phyloP scores from a whole-genome alignment of 2,797 vertebrate species.

The Sebastes matsubarae region DNA sequence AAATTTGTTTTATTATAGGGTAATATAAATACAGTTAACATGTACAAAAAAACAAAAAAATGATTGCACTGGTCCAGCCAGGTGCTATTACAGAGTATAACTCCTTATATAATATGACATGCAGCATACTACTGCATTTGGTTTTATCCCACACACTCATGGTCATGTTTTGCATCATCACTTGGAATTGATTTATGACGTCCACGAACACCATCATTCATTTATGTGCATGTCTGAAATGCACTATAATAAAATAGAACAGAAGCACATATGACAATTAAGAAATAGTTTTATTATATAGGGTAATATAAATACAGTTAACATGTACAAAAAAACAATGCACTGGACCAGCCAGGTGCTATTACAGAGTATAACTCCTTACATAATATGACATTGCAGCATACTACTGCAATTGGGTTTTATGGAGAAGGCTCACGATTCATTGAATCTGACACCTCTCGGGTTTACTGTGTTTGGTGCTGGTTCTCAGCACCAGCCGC shows the following conservation, averaged over 20 bases:
- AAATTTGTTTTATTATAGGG: too few species aligned
- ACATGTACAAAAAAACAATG: conserved; percentile 27
- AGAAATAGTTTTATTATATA: conserved; percentile 44
- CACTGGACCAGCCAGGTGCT: conserved; percentile 81
- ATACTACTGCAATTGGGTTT: conserved; percentile 78
- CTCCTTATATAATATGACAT: conserved; percentile 78
- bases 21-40: conserved; percentile 3
- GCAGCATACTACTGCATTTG: conserved; percentile 80
- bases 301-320: background rate
- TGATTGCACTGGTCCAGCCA: conserved; percentile 82
- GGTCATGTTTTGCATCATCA: too few species aligned
- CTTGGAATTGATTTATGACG: too few species aligned
- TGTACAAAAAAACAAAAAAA: conserved; percentile 31
- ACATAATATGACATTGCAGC: conserved; percentile 78
- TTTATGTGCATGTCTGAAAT: background rate
- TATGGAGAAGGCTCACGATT: conserved; percentile 73
- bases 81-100: conserved; percentile 77
- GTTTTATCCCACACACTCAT: too few species aligned
- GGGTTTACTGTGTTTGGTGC: conserved; percentile 75
- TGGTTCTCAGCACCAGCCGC: conserved; percentile 78
- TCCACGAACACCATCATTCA: background rate
- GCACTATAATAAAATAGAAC: background rate
- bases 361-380: conserved; percentile 81
- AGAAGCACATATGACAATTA: background rate
- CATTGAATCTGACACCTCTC: conserved; percentile 86